Base-by-base conservation (phyloP, 2,888 invertebrate genomes). In the Trimorus sp. region DNA sequence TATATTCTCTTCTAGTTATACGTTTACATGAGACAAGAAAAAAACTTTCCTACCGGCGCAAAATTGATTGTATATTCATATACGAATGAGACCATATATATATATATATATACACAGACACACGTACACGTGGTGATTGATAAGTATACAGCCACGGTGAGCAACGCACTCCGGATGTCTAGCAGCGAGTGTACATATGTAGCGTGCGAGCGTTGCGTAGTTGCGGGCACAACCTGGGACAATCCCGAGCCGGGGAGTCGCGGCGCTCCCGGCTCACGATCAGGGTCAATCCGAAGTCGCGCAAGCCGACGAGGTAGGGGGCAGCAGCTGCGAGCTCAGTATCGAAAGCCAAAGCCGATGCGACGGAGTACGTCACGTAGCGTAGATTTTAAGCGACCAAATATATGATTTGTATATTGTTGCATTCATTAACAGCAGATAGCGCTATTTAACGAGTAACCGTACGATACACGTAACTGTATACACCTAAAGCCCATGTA, bases 1-100 rank as follows among this genome's bases (percentile, higher is more conserved):
- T 87, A 89, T 89, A 88, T 60, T 88, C 89, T 88, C 86, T 87
- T 88, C 86, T 90, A 90, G 90, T 90, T 89, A 86, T 88, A 88
- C 86, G 88, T 87, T 26, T 26, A 26, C 26, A 26, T 4, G 26
- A 26, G 26, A 26, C 26, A 26, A 26, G 26, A 26, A 26, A 26
- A 26, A 87, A 88, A 87, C 89, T 89, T 89, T 89, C 88, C 86
- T 89, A 90, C 84, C 84, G 85, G 87, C 79, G 82, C 86, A 84
- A 89, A 88, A 88, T 87, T 89, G 82, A 87, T 87, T 88, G 85
- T 88, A 88, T 86, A 84, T 79, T 83, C 66, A 68, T 79, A 81
- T 60, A 74, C 42, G 56, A 62, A 75, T 77, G 51, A 63, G 79
- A 74, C 65, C 79, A 83, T 84, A 81, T 76, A 71, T 45, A 71